Base-by-base conservation (phyloP, 2,113 vertebrate species). In the Brienomyrus longianalis region DNA sequence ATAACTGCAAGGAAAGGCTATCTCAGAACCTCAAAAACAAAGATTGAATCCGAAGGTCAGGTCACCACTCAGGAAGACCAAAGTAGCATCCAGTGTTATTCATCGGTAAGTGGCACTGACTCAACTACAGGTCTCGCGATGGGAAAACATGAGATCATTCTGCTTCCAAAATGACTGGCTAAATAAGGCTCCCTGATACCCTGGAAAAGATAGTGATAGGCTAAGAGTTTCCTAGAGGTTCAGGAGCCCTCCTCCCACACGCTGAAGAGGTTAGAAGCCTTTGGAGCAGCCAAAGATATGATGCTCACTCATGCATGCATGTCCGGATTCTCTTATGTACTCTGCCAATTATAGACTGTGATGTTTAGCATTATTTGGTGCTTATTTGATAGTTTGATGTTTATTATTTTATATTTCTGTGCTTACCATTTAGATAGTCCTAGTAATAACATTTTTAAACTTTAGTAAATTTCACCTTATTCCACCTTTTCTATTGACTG, bases 61-160 rank as follows among this genome's bases (percentile, higher is more conserved):
- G 31, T 43, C 35, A 0, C 74, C 35, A 77, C 74, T 80, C 74
- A 80, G 74, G 74, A 84, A 84, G 83, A 48, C 83, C 83, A 84
- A n/a, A 84, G 39, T 84, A 47, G 45, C 21, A 84, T 39, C 83
- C 43, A 47, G 19, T 9, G 45, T 84, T 48, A 84, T 45, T 45
- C 45, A 84, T n/a, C 45, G 2, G 19, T 48, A 84, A 84, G 83
- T 84, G 83, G 83, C 39, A 9, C 83, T n/a, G 83, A 84, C 15
- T 45, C 83, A 84, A 48, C 23, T 3, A 48, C 83, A 48, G 83
- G 85, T 86, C 50, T 86, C 13, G 13, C 50, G 10, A 87, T 48
- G n/a, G 50, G 50, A 35, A 52, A 87, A 54, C 85, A 87, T 84
- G 83, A 84, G 39, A 48, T 84, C 83, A 84, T 54, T 54, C 51